Base-by-base conservation (phyloP, 2,797 vertebrate genomes). In the Lepilemur septentrionalis region DNA sequence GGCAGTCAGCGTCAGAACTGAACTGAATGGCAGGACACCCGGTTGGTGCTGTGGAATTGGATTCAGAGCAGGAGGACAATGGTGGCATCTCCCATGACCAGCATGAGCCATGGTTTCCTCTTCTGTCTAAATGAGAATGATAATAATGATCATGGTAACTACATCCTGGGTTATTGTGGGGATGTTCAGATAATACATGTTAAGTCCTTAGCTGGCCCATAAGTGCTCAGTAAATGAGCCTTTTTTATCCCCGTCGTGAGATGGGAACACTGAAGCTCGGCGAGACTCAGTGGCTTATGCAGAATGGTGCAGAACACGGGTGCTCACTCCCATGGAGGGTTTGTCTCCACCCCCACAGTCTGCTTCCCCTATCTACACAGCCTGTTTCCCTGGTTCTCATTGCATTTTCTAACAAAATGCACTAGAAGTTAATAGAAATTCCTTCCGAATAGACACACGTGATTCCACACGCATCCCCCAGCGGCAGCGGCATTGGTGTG, bases 261-360 rank as follows among this genome's bases (percentile, higher is more conserved):
- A 32, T 35, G 22, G 83, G 57, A 59, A 87, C 41, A 83, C 28
- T 1, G 43, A 93, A 8, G 85, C 22, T 75, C 52, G 35, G 38
- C 35, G 52, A 89, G 32, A 11, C 7, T 7, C 18, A n/a, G 25
- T 22, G 69, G 30, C 2, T 41, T 38, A 2, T 10, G 63, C 20
- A 46, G 65, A 43, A 32, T 0, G 2, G 14, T 18, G 28, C 46
- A 46, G 38, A 76, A 38, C 72, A 9, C 0, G 0, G n/a, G 5
- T 23, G 28, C 55, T 46, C 3, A 5, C 0, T 38, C 25, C 63
- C 59, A 5, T 5, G 18, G 12, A 4, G 4, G 7, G 43, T 14
- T n/a, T 22, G 17, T 10, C 46, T 89, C 35, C 50, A 10, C 41
- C 1, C 28, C 23, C 23, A 5, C 9, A 10, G 13, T 59, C 48